Evolutionary conservation across 2,888 invertebrate genomes (phyloP), one percentile per base, ranked within the genome.

Genomic region (Zeuzera pyrina): DNA sequence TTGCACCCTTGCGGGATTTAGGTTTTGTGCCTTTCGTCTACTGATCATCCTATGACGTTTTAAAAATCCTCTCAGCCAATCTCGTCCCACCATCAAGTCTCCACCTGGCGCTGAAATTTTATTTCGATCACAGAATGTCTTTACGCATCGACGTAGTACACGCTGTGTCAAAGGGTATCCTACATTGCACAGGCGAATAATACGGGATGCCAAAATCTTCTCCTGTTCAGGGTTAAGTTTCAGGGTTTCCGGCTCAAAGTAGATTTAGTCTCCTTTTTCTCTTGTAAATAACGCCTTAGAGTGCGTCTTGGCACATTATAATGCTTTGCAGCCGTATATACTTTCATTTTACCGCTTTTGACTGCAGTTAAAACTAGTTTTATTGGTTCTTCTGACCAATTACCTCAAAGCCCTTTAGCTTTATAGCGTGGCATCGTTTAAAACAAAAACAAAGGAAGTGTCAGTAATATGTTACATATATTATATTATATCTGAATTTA

Each of bases 41-140:
- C 35, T 35, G 32, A 37, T 36, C 31, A 37, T 36, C 28, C 6
- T 33, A 32, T 40, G 35, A 16, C 37, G 35, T 30, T 35, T 39
- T 26, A 39, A 16, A 34, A 36, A 39, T 22, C 34, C 36, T 35
- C 36, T 36, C 12, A 39, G 29, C 39, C 42, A 42, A 30, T 37
- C 39, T 35, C 36, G 31, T 33, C 38, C 39, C 10, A 38, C 28
- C 31, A 38, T 33, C 14, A 12, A 27, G 15, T 14, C 37, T 35
- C 31, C 10, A 33, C 7, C 12, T 2, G 11, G 4, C 10, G 5
- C 11, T 23, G 11, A 4, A 23, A 23, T 23, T 8, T 23, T 23
- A 4, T 23, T 23, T 23, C 3, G n/a, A 2, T 14, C 10, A 15
- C 29, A 29, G 12, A 19, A 29, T 12, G 19, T 29, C 21, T 29